Evolutionary conservation across 2,797 vertebrate species (phyloP).

Genomic region (Hippocampus kuda): DNA sequence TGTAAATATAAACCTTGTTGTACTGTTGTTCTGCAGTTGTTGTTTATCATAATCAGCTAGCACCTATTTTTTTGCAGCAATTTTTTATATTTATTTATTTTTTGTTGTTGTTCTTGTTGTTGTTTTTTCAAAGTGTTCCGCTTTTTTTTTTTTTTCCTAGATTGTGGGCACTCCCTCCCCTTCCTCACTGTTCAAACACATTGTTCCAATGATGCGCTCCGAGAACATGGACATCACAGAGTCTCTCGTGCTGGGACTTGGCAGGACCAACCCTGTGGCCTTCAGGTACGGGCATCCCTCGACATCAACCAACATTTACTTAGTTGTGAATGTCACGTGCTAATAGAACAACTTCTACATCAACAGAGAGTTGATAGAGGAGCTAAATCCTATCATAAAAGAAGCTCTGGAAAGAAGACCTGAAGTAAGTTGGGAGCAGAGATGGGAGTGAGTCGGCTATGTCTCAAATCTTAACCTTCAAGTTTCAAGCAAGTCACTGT

Average conservation of each 20-base stretch:
- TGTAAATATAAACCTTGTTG: too few relatives aligned
- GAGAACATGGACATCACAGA: constrained; percentile 99
- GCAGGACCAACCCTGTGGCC: constrained; percentile 96
- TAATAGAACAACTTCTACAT: constrained; percentile 1
- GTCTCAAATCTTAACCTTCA: background rate
- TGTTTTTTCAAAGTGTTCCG: too few relatives aligned
- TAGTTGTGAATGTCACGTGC: background rate
- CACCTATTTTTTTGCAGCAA: background rate
- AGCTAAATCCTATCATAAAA: constrained; percentile 98
- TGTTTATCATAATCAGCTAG: background rate
- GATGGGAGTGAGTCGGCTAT: background rate
- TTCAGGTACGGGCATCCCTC: constrained; percentile 74
- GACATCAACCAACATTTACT: background rate
- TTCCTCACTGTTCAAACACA: constrained; percentile 95
- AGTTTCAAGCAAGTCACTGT: background rate
- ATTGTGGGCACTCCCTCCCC: constrained; percentile 94
- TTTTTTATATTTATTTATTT: too few relatives aligned
- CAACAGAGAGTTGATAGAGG: constrained; percentile 91
- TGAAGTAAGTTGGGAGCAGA: constrained; percentile 73
- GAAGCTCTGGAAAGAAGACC: constrained; percentile 98
- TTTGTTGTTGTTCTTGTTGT: too few relatives aligned
- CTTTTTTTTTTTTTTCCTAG: constrained; percentile 50
- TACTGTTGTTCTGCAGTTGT: too few relatives aligned
- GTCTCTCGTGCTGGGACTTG: constrained; percentile 97
- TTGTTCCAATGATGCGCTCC: constrained; percentile 99